Conservation (phyloP, 2,797 vertebrate species). For the Decapterus maruadsi region DNA sequence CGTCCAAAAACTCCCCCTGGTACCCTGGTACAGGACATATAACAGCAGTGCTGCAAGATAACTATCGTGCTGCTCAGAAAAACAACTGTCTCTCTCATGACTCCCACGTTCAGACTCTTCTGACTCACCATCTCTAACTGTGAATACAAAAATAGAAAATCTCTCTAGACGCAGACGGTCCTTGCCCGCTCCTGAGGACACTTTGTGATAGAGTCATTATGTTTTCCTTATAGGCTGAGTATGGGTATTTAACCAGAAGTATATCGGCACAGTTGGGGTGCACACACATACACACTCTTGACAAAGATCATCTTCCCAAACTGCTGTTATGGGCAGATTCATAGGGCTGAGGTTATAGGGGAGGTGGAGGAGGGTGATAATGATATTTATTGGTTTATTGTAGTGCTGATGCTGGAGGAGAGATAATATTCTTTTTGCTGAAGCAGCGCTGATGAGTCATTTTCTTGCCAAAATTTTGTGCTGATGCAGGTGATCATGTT, state of each 20-base stretch:
- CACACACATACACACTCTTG: neutral
- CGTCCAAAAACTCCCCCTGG: constrained; percentile 15
- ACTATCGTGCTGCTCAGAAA: constrained; percentile 42
- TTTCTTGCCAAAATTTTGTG: constrained; percentile 44
- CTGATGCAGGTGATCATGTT: constrained; percentile 45
- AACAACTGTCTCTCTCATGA: constrained; percentile 25
- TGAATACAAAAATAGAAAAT: neutral
- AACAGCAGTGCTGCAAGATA: constrained; percentile 51
- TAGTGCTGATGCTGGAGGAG: constrained; percentile 53
- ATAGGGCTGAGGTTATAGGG: neutral
- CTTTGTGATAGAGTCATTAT: neutral
- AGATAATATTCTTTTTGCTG: constrained; percentile 49
- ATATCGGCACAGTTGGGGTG: neutral
- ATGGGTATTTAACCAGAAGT: neutral
- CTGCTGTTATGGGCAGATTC: constrained; percentile 1
- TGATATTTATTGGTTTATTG: constrained; percentile 73
- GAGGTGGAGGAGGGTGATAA: constrained; percentile 21
- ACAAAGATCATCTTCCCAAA: neutral
- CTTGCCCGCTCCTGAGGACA: neutral
- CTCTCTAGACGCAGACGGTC: neutral
- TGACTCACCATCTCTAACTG: neutral
- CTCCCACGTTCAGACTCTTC: neutral
- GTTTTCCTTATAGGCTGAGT: neutral
- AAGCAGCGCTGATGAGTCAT: constrained; percentile 63
- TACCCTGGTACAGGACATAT: constrained; percentile 4